Percentiles rank a stretch among this genome's conserved stretches.
Conservation (phyloP, 2,113 vertebrate genomes). For the Engraulis encrasicolus region DNA sequence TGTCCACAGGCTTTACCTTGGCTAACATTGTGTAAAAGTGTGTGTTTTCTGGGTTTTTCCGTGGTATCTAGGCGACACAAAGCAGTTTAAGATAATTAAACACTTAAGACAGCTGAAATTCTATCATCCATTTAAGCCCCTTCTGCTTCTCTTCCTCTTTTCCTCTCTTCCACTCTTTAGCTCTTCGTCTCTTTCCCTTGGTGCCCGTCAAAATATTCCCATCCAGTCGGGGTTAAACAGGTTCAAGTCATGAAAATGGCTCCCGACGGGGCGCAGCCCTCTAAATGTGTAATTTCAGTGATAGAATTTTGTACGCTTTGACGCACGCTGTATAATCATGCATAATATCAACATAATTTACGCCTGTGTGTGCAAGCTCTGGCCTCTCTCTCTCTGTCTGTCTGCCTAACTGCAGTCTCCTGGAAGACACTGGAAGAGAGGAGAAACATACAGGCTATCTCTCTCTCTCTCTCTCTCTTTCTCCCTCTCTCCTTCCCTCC, state of each 20-base stretch:
- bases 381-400: slow-evolving; percentile 39
- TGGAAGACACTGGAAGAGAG: slow-evolving; percentile 47
- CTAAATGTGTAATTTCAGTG: slow-evolving; percentile 44
- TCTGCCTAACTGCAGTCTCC: slow-evolving; percentile 42
- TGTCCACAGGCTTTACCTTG: no score
- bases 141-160: not conserved
- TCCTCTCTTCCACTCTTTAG: slow-evolving; percentile 13
- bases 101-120: not conserved
- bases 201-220: slow-evolving; percentile 24
- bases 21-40: no score
- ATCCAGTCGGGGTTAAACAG: slow-evolving; percentile 39
- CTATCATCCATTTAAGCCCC: not conserved
- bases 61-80: not conserved
- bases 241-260: slow-evolving; percentile 39
- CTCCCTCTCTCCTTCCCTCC: not conserved
- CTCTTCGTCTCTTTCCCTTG: slow-evolving; percentile 19
- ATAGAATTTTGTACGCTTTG: slow-evolving; percentile 43
- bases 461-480: no score
- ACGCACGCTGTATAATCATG: slow-evolving; percentile 46
- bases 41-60: not conserved
- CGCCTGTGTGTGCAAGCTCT: slow-evolving; percentile 52
- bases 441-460: no score
- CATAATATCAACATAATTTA: slow-evolving; percentile 50
- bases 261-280: slow-evolving; percentile 35
- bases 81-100: slow-evolving; percentile 8